Evolutionary conservation across 2,888 invertebrate species (phyloP), one percentile per base, ranked within the genome.

Genomic region (Torymus auratus): DNA sequence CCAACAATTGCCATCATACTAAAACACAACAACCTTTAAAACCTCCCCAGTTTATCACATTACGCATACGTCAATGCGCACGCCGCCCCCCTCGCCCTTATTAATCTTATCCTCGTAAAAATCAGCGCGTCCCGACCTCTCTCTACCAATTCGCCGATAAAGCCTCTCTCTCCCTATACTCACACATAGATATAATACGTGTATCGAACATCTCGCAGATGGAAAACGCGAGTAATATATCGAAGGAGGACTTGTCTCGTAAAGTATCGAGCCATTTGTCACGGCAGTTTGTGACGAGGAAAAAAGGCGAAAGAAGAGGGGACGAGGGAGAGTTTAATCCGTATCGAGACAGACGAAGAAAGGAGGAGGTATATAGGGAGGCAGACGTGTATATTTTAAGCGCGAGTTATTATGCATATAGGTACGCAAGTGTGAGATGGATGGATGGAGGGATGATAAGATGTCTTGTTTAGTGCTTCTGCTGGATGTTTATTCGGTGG

Each of bases 251-350:
- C 72, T 79, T 73, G 79, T 82, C 82, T 82, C 80, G 69, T 80
- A 80, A 82, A 80, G 79, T 77, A 82, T 82, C 70, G 79, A 60
- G 74, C 75, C 82, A 82, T 82, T 80, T 80, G 77, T 82, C 79
- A 82, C 75, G 58, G 61, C 7, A 77, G 70, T 78, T 81, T 75
- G 73, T 76, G 82, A 79, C 73, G 79, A 82, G 55, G 7, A 23
- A 13, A 65, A 58, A 68, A 76, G 71, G n/a, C 68, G 68, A 64
- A 70, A 65, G 60, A 20, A 0, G 71, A 5, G 12, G 77, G 50
- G 15, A n/a, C n/a, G 64, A 14, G 15, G 50, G 14, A 68, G n/a
- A 3, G 17, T 61, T 60, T 82, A 82, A 82, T 82, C 82, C 76
- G 62, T 71, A 65, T 67, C 70, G 69, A 64, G 62, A 68, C 15